Conservation (phyloP, 2,113 vertebrate genomes). For the Eulacestoma nigropectus region DNA sequence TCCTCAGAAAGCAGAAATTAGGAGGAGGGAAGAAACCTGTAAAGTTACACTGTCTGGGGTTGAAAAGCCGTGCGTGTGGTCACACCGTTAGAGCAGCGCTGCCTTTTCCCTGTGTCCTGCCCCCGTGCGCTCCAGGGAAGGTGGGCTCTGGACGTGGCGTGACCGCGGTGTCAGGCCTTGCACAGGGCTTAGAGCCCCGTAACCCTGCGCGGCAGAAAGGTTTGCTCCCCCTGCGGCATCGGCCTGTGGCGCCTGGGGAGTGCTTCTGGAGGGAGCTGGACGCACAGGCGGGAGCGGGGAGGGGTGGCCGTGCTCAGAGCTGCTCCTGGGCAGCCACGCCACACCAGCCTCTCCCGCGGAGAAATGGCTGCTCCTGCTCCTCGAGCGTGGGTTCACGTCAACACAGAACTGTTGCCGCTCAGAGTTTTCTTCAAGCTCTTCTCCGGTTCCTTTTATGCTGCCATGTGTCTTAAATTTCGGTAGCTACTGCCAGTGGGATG, state of each 20-base stretch:
- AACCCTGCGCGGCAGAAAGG: not conserved
- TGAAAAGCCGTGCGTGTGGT: accelerated
- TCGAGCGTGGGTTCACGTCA: accelerated
- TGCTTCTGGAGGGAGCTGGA: not conserved
- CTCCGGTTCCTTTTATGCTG: not conserved
- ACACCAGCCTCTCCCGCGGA: accelerated
- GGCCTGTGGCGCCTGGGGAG: accelerated
- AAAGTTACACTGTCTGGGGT: accelerated
- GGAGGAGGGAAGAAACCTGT: not conserved
- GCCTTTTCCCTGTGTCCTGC: accelerated
- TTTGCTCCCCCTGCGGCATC: accelerated
- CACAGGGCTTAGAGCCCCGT: accelerated
- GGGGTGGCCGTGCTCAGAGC: too few relatives aligned
- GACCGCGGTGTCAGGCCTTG: accelerated
- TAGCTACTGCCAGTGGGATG: not conserved
- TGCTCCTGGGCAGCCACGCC: not conserved
- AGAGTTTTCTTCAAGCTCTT: not conserved
- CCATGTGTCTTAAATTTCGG: not conserved
- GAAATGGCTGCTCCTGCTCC: accelerated
- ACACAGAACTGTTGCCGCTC: not conserved
- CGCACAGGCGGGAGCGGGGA: not conserved
- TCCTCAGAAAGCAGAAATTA: too few relatives aligned
- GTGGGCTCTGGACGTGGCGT: too few relatives aligned
- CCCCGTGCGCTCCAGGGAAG: accelerated
- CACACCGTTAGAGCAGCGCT: accelerated